Evolutionary conservation across 2,797 vertebrate species (phyloP), one percentile per base, ranked within the genome.

Genomic region (Hydrophis major): DNA sequence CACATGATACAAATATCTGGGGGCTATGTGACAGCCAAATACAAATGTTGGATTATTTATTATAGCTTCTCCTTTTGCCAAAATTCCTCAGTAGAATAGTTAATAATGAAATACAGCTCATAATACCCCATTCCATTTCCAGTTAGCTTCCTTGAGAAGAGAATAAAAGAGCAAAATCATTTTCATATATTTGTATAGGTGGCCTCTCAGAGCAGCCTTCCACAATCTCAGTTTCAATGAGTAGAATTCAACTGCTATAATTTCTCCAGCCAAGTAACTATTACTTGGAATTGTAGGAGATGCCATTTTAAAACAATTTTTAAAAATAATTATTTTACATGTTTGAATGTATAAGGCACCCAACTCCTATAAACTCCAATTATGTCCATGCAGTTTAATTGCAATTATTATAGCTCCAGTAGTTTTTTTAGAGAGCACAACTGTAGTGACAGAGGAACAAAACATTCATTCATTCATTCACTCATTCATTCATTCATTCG

Each of bases 391-490:
- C 32, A 74, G 32, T 87, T 74, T 55, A 32, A 63, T 32, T 66
- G 47, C n/a, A 87, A 16, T 12, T 6, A 3, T 32, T 61, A 28
- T 50, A 60, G 12, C 12, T 86, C 10, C 32, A 47, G 55, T 47
- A 42, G 66, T 83, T 42, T 83, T 42, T n/a, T 86, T 53, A 92
- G 1, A 94, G n/a, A 5, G 55, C 89, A 87, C 4, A 1, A 90
- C 89, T 92, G 37, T 53, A 56, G 5, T 50, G 90, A 88, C 93
- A 60, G 20, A 59, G 87, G 78, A 92, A 93, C 22, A 32, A 25
- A 53, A 63, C 59, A 61, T 61, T 60, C 60, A 61, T 27, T 27
- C 59, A 61, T 10, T 61, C 60, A 61, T 4, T n/a, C 47, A 47
- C 6, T 47, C 47, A 47, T 6, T 61, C 60, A 61, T 10, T 61